These are phyloP conservation scores for Cynopterus brachyotis DNA, from an alignment of 2,113 vertebrate genomes.

Conservation along the genomic window DNA sequence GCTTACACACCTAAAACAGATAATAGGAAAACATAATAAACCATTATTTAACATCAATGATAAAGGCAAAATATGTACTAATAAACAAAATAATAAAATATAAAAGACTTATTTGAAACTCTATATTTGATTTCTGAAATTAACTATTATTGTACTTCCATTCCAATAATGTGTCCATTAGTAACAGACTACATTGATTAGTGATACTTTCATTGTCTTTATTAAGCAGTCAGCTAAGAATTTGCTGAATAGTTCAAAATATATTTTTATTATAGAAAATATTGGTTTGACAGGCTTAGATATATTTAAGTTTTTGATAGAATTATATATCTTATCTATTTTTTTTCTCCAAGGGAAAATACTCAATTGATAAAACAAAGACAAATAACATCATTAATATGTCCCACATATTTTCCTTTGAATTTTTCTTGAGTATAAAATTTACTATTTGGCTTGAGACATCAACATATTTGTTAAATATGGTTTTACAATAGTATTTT, in stretches of 20 bases:
- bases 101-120: background rate
- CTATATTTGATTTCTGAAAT: conserved; percentile 55
- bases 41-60: background rate
- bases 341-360: conserved; percentile 1
- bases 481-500: background rate
- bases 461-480: background rate
- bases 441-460: background rate
- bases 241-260: background rate
- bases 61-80: background rate
- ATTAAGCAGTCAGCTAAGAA: conserved; percentile 48
- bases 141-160: background rate
- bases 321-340: background rate
- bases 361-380: conserved; percentile 52
- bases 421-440: background rate
- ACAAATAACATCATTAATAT: background rate
- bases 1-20: background rate
- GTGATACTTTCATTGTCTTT: conserved; percentile 50
- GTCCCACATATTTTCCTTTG: background rate
- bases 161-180: conserved; percentile 45
- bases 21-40: background rate
- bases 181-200: conserved; percentile 52
- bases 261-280: background rate
- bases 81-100: conserved; percentile 9
- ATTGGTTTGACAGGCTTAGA: conserved; percentile 48
- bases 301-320: background rate